A percentile compares a stretch with the other conserved stretches of the same genome.
These are phyloP conservation scores for Caenorhabditis parvicauda DNA, from an alignment of 2,888 invertebrate genomes.

Conservation along the genomic window DNA sequence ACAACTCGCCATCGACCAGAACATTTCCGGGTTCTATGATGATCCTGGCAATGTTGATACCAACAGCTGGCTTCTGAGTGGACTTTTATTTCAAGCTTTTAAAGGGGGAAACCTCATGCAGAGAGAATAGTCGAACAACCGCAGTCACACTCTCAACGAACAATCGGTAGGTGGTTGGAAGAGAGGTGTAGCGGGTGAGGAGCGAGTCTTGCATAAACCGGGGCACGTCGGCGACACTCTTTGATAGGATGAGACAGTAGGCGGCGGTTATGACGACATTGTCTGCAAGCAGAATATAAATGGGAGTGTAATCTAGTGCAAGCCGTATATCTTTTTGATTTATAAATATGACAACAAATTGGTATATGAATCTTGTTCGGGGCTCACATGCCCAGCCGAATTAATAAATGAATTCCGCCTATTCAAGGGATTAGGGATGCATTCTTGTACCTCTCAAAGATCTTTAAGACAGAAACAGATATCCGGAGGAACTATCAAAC, in stretches of 20 bases:
- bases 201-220: conserved; percentile 19
- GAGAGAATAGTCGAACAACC: conserved; percentile 9
- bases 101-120: neutral
- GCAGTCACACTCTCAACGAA: conserved; percentile 17
- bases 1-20: conserved; percentile 18
- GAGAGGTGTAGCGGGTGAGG: conserved; percentile 11
- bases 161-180: conserved; percentile 19
- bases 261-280: conserved; percentile 4
- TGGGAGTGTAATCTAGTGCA: neutral
- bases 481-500: no score
- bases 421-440: no score
- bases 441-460: no score
- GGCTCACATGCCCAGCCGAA: no score
- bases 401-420: no score
- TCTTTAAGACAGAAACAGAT: no score
- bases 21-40: conserved; percentile 23
- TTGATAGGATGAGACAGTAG: conserved; percentile 10
- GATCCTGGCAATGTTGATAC: conserved; percentile 5
- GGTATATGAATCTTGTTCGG: no score
- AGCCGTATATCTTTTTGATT: no score
- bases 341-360: no score
- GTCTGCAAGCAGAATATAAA: neutral
- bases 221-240: conserved; percentile 1
- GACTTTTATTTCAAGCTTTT: neutral
- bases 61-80: conserved; percentile 9